Percentiles rank a stretch among this genome's conserved stretches.
Conservation (phyloP, 2,888 invertebrate genomes). For the Habrosyne pyritoides region DNA sequence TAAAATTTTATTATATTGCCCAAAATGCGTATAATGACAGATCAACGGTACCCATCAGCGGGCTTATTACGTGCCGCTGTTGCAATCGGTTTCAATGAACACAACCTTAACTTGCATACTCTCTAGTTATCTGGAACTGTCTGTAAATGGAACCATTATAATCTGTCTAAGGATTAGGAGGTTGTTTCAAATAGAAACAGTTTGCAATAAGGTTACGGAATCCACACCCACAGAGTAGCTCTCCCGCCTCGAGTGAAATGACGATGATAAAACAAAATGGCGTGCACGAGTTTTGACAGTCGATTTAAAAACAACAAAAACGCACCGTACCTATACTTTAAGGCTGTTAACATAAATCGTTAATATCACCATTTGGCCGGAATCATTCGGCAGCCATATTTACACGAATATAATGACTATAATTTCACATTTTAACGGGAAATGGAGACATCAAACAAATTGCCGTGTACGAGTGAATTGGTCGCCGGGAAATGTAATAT, state of each 20-base stretch:
- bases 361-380: not conserved
- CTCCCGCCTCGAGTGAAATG: not conserved
- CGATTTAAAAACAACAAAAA: slow-evolving; percentile 2
- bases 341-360: slow-evolving; percentile 13
- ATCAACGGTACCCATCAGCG: not conserved
- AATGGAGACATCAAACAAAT: slow-evolving; percentile 33
- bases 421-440: slow-evolving; percentile 23
- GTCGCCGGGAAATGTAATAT: slow-evolving; percentile 9
- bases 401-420: slow-evolving; percentile 25
- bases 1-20: slow-evolving; percentile 12
- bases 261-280: not conserved
- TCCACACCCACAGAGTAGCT: no score
- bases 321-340: not conserved
- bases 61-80: no score
- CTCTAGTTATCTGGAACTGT: no score
- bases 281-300: not conserved
- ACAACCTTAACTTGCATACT: no score
- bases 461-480: slow-evolving; percentile 11
- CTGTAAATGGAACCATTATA: no score
- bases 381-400: slow-evolving; percentile 18
- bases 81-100: no score
- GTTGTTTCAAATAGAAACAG: no score
- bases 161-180: no score
- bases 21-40: not conserved
- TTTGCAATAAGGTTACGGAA: no score